Conservation (phyloP, 2,888 invertebrate genomes). For the Tenthredo scrophulariae region DNA sequence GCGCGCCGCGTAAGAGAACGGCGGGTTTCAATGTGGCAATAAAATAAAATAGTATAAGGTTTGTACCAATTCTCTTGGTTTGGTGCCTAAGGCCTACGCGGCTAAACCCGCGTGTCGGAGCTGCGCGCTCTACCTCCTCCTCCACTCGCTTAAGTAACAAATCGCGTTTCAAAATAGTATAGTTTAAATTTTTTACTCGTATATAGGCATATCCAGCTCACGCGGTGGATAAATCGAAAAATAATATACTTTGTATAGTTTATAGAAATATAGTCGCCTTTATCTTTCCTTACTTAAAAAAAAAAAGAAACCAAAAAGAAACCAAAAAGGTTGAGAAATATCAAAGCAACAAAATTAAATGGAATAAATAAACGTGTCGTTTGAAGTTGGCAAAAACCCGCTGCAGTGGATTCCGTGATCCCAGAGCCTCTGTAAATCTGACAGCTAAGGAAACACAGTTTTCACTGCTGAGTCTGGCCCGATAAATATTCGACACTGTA, state of each 20-base stretch:
- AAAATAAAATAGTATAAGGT: slow-evolving; percentile 40
- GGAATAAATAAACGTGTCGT: neutral
- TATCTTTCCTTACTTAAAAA: neutral
- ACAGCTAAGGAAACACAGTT: slow-evolving; percentile 76
- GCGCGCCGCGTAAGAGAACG: neutral
- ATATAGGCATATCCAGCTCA: no score
- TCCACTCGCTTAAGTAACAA: neutral
- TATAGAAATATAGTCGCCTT: no score
- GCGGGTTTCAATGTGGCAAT: slow-evolving; percentile 40
- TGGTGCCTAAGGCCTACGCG: neutral
- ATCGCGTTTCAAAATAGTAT: neutral
- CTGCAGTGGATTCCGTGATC: slow-evolving; percentile 76
- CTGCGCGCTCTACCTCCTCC: neutral
- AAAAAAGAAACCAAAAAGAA: no score
- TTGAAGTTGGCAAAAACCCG: slow-evolving; percentile 69
- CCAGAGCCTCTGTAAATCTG: slow-evolving; percentile 71
- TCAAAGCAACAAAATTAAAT: neutral
- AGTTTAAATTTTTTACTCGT: neutral
- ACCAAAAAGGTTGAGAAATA: neutral
- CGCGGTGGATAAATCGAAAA: neutral
- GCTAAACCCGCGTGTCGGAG: neutral
- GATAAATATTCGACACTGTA: neutral
- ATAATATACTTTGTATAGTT: neutral
- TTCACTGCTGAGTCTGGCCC: slow-evolving; percentile 75
- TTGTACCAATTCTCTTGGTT: slow-evolving; percentile 12